Evolutionary conservation across 2,113 vertebrate genomes (phyloP).

Genomic region (Hystrix cristata): DNA sequence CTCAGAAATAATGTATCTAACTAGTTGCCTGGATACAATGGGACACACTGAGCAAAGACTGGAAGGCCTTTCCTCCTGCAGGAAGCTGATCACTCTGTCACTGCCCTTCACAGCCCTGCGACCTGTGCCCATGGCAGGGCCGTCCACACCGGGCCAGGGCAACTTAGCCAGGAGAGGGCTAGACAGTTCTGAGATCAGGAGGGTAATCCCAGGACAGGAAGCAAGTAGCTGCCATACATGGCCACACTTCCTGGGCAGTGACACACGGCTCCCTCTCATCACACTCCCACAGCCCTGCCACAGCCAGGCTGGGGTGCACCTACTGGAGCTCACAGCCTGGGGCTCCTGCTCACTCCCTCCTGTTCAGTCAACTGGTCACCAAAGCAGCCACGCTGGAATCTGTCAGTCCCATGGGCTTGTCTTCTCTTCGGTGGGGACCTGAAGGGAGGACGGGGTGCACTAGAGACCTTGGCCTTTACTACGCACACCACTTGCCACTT

Average conservation of each 20-base stretch:
- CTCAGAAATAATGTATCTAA: neutral
- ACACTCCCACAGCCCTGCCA: neutral
- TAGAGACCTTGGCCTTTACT: accelerated
- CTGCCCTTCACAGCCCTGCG: neutral
- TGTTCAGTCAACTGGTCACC: neutral
- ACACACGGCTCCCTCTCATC: neutral
- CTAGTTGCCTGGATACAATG: neutral
- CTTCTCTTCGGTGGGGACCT: neutral
- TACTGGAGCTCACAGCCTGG: neutral
- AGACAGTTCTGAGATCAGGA: neutral
- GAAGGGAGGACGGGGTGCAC: accelerated
- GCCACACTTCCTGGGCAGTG: neutral
- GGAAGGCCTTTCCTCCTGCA: neutral
- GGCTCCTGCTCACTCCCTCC: neutral
- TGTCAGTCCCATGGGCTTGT: accelerated
- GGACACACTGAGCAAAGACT: too few species aligned
- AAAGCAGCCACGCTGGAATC: accelerated
- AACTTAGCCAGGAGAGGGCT: too few species aligned
- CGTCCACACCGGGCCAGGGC: neutral
- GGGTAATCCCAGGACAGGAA: neutral
- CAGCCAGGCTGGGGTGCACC: neutral
- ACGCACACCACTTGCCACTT: accelerated
- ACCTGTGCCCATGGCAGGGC: neutral
- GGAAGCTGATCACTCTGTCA: neutral
- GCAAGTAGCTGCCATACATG: neutral